Evolutionary conservation across 2,113 vertebrate species (phyloP).

Genomic region (Trachemys scripta): DNA sequence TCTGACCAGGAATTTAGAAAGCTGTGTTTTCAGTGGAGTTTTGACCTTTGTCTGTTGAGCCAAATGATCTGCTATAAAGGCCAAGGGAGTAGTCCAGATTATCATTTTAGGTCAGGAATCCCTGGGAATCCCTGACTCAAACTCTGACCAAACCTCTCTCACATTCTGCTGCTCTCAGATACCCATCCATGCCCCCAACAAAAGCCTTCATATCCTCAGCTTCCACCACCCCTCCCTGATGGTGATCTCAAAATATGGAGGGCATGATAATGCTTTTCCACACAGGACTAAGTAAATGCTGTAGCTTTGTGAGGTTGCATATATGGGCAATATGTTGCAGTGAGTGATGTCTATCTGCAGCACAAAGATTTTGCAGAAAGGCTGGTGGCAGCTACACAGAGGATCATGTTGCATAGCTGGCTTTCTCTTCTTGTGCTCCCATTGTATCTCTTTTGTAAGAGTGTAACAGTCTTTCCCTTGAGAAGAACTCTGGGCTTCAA

Average conservation of each 20-base stretch:
- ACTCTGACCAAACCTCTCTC: neutral
- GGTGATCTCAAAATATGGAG: neutral
- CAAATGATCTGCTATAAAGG: neutral
- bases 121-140: accelerated
- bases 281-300: neutral
- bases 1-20: neutral
- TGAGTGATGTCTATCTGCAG: neutral
- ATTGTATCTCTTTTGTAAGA: neutral
- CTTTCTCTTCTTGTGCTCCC: neutral
- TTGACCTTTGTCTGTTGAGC: neutral
- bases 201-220: neutral
- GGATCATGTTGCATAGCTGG: neutral
- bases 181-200: neutral
- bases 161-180: neutral
- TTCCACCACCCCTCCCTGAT: neutral
- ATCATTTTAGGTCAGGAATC: neutral
- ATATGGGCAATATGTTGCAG: neutral
- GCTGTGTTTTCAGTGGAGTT: accelerated
- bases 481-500: neutral
- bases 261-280: accelerated
- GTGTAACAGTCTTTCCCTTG: neutral
- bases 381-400: accelerated
- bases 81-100: neutral
- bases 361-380: neutral
- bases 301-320: neutral